Evolutionary conservation across 2,797 vertebrate genomes (phyloP).

Genomic region (Spinibarbus caldwelli): DNA sequence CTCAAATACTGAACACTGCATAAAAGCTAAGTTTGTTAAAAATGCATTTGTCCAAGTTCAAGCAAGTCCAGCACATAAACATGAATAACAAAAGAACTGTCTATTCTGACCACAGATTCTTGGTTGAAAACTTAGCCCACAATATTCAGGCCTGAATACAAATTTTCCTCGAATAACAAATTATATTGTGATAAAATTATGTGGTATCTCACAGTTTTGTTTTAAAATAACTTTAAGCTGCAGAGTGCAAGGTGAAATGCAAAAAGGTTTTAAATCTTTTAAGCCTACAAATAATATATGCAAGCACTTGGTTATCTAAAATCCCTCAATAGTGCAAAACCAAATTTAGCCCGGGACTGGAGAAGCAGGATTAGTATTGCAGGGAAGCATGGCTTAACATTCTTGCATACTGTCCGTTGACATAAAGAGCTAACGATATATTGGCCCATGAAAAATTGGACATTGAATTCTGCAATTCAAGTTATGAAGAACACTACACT

Average conservation of each 20-base stretch:
- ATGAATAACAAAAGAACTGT: neutral
- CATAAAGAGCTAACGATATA: constrained; percentile 40
- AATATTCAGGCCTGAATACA: neutral
- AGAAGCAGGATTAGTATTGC: constrained; percentile 51
- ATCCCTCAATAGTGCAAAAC: constrained; percentile 36
- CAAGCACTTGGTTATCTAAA: constrained; percentile 28
- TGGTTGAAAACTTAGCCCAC: neutral
- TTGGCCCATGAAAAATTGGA: neutral
- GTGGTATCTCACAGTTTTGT: neutral
- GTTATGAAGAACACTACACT: neutral
- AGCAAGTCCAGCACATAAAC: neutral
- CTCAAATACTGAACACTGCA: neutral
- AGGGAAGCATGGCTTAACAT: constrained; percentile 49
- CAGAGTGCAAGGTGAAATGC: neutral
- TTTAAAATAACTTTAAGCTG: neutral
- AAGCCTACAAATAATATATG: constrained; percentile 29
- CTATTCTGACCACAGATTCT: neutral
- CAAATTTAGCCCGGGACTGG: constrained; percentile 35
- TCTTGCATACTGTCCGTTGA: constrained; percentile 35
- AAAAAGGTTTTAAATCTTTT: neutral
- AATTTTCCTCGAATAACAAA: neutral
- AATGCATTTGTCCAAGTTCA: neutral
- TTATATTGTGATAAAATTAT: neutral
- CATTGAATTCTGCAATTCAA: neutral
- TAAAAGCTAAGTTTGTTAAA: neutral